Evolutionary conservation across 2,113 vertebrate species (phyloP).

Genomic region (Chascanopsetta lugubris): DNA sequence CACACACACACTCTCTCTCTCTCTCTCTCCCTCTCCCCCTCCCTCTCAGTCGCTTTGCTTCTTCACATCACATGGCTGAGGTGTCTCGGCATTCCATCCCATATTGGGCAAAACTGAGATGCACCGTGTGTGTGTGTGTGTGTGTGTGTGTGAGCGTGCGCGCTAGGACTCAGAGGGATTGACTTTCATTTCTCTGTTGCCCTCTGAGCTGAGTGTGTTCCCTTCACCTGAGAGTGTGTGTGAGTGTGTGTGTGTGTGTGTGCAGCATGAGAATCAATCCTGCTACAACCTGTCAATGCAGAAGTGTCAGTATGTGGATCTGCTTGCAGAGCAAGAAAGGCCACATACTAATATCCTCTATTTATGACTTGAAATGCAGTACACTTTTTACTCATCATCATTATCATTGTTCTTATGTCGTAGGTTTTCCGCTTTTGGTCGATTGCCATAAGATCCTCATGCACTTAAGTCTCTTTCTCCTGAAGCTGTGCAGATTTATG

Average conservation of each 20-base stretch:
- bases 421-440: too few species aligned
- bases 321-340: too few species aligned
- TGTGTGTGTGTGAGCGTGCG: too few species aligned
- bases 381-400: too few species aligned
- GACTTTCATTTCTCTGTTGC: slow-evolving; percentile 27
- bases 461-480: too few species aligned
- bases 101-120: slow-evolving; percentile 76
- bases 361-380: too few species aligned
- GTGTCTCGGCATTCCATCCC: slow-evolving; percentile 81
- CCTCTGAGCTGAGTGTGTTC: slow-evolving; percentile 13
- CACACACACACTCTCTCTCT: neutral
- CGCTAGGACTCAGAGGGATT: slow-evolving; percentile 52
- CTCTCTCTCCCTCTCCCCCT: slow-evolving; percentile 3
- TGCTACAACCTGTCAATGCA: too few species aligned
- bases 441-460: too few species aligned
- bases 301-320: too few species aligned
- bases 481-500: too few species aligned
- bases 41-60: slow-evolving; percentile 66
- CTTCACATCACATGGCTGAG: slow-evolving; percentile 69
- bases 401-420: too few species aligned
- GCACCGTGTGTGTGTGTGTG: slow-evolving; percentile 29
- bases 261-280: neutral
- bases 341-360: too few species aligned
- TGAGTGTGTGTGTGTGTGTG: slow-evolving; percentile 27
- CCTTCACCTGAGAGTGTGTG: slow-evolving; percentile 40